Evolutionary conservation across 2,888 invertebrate genomes (phyloP).

Genomic region (Harmothoe impar): DNA sequence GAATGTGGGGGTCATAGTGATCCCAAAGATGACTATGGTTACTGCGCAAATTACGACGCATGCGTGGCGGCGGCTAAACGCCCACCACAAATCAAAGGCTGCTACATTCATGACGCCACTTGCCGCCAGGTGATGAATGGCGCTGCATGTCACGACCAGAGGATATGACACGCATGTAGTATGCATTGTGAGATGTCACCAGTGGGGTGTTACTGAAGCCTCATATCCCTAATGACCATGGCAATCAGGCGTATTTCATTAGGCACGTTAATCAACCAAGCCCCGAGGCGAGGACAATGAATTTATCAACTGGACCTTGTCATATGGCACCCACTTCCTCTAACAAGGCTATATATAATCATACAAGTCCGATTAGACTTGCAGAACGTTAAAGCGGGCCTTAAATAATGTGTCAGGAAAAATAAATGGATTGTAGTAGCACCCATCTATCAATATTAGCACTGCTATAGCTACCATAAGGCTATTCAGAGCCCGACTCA

Average conservation of each 20-base stretch:
- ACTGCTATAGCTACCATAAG: too few relatives aligned
- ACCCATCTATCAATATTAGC: too few relatives aligned
- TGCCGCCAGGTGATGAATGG: neutral
- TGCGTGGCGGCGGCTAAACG: neutral
- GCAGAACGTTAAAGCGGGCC: too few relatives aligned
- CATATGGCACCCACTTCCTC: too few relatives aligned
- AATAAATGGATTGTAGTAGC: too few relatives aligned
- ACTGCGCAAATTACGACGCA: neutral
- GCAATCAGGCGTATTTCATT: neutral
- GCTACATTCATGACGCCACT: neutral
- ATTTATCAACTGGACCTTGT: neutral
- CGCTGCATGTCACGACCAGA: neutral
- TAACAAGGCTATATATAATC: too few relatives aligned
- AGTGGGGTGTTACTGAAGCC: neutral
- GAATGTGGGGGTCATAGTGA: too few relatives aligned
- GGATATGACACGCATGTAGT: constrained; percentile 5
- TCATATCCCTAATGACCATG: neutral
- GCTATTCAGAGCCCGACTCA: too few relatives aligned
- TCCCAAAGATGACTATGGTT: neutral
- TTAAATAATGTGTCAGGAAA: too few relatives aligned
- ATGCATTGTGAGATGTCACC: constrained; percentile 10
- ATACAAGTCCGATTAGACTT: too few relatives aligned
- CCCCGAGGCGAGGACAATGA: neutral
- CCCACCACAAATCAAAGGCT: constrained; percentile 9
- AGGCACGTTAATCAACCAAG: neutral